Conservation (phyloP, 2,113 vertebrate species). For the Indri indri region DNA sequence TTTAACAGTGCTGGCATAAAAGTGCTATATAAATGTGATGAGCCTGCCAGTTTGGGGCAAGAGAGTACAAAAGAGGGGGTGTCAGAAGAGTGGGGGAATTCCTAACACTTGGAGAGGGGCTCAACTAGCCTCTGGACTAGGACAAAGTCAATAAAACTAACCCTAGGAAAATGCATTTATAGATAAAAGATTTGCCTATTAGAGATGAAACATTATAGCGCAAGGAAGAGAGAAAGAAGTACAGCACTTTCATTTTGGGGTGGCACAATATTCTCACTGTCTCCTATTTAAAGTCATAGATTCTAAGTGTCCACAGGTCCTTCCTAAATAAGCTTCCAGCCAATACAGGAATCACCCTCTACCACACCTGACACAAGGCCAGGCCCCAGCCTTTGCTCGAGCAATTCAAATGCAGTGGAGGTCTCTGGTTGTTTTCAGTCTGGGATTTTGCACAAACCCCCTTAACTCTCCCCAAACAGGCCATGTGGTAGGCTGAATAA, state of each 20-base stretch:
- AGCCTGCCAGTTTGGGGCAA: neutral
- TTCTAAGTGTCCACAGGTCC: neutral
- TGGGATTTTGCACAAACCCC: neutral
- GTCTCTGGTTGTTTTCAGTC: neutral
- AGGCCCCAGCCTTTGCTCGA: neutral
- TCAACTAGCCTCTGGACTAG: neutral
- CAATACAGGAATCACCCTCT: neutral
- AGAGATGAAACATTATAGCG: neutral
- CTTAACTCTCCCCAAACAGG: neutral
- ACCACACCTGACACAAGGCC: neutral
- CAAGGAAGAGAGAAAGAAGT: neutral
- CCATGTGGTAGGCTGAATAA: neutral
- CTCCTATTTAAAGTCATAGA: neutral
- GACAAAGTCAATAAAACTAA: neutral
- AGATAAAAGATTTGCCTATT: neutral
- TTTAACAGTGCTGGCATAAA: neutral
- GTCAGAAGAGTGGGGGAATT: neutral
- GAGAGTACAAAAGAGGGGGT: neutral
- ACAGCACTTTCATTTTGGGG: neutral
- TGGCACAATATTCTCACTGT: neutral
- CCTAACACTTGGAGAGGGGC: neutral
- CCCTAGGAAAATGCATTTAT: neutral
- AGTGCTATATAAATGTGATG: neutral
- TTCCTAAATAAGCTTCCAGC: neutral
- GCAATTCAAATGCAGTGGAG: neutral